Evolutionary conservation across 2,797 vertebrate species (phyloP).

Genomic region (Melanotaenia trifasciata): DNA sequence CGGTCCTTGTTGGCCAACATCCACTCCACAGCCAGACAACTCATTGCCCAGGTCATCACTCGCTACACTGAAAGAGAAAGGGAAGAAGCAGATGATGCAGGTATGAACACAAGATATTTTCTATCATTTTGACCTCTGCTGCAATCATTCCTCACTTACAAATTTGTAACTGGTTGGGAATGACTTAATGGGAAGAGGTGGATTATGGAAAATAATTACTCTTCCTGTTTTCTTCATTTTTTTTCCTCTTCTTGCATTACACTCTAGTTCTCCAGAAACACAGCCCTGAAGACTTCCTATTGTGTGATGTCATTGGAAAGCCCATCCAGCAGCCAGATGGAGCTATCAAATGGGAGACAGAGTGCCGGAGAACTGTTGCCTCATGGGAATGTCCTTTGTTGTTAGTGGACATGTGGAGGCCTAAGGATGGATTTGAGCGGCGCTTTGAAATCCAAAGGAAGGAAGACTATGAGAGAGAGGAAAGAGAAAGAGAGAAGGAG

Average conservation of each 20-base stretch:
- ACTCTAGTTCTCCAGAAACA: constrained; percentile 83
- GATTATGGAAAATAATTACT: constrained; percentile 66
- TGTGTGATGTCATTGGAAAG: constrained; percentile 91
- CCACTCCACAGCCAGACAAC: constrained; percentile 84
- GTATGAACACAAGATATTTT: constrained; percentile 61
- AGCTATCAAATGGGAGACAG: constrained; percentile 88
- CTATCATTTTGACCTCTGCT: constrained; percentile 55
- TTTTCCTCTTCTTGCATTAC: constrained; percentile 71
- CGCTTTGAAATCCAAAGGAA: constrained; percentile 91
- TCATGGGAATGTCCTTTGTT: constrained; percentile 91
- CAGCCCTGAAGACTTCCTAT: constrained; percentile 87
- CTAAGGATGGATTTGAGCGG: constrained; percentile 90
- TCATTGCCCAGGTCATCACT: constrained; percentile 87
- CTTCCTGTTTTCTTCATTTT: constrained; percentile 26
- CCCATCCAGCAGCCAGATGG: constrained; percentile 84
- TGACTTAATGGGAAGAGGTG: constrained; percentile 40
- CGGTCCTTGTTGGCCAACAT: constrained; percentile 85
- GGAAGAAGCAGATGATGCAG: constrained; percentile 85
- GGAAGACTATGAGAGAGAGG: constrained; percentile 86
- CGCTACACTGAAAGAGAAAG: constrained; percentile 86
- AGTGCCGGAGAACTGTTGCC: constrained; percentile 90
- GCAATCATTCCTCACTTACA: constrained; percentile 48
- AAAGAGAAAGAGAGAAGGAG: constrained; percentile 84
- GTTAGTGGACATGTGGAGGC: constrained; percentile 94
- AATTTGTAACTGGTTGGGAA: constrained; percentile 38